phyloP scores from a whole-genome alignment of 1,140 invertebrate species.

The Leptoteleia sp. region DNA sequence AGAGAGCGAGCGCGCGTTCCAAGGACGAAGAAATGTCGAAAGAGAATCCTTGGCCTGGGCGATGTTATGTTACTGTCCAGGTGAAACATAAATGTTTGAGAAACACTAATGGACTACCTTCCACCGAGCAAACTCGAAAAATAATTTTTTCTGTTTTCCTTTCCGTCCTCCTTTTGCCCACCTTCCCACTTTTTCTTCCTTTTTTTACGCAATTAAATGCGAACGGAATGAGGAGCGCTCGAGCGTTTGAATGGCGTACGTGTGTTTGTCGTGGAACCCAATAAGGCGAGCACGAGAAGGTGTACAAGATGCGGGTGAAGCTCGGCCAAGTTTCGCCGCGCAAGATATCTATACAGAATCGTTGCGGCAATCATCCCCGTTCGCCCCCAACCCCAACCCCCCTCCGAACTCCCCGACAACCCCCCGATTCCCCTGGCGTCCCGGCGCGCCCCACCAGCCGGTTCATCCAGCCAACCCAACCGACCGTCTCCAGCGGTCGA shows the following conservation, averaged over 20 bases:
- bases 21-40: constrained; percentile 14
- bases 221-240: no score
- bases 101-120: constrained; percentile 46
- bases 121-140: constrained; percentile 30
- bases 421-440: constrained; percentile 21
- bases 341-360: constrained; percentile 62
- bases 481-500: constrained; percentile 72
- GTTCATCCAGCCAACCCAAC: constrained; percentile 63
- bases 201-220: no score
- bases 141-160: constrained; percentile 18
- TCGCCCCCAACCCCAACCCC: no score
- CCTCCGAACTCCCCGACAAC: no score
- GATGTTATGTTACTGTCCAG: constrained; percentile 62
- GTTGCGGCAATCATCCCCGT: constrained; percentile 40
- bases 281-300: constrained; percentile 43
- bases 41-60: constrained; percentile 19
- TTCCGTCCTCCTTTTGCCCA: no score
- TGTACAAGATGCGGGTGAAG: constrained; percentile 64
- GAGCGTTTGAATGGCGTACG: not conserved
- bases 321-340: constrained; percentile 64
- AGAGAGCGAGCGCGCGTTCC: not conserved
- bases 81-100: constrained; percentile 59
- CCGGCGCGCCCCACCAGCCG: constrained; percentile 10
- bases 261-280: constrained; percentile 29
- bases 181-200: no score